A percentile compares a stretch with the other conserved stretches of the same genome.
These are phyloP conservation scores for Podarcis lilfordi DNA, from an alignment of 2,797 vertebrate species.

Conservation along the genomic window DNA sequence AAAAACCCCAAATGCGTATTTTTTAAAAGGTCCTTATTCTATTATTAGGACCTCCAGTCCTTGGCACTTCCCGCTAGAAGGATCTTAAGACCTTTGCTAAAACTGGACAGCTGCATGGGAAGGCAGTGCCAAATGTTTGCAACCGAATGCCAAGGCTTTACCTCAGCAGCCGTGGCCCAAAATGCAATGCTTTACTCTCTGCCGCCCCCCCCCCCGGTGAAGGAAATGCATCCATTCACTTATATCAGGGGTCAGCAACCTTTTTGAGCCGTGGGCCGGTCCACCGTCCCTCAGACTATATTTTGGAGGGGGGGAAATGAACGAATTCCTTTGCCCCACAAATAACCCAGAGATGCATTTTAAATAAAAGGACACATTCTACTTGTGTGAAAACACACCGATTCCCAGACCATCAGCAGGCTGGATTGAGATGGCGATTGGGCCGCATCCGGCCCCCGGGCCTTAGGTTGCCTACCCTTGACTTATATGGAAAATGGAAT, in stretches of 20 bases:
- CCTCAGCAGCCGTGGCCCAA: neutral
- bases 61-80: neutral
- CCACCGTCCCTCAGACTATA: no score
- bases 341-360: no score
- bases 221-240: neutral
- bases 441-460: no score
- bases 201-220: neutral
- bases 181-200: neutral
- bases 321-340: no score
- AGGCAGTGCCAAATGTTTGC: no score
- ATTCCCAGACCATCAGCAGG: rapidly evolving
- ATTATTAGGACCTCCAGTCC: neutral
- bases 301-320: no score
- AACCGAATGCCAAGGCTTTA: neutral
- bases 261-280: no score
- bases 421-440: no score
- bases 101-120: neutral
- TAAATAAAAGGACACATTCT: no score
- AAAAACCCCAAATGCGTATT: neutral
- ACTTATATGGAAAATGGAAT: neutral
- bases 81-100: neutral
- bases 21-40: neutral
- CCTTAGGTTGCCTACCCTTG: no score
- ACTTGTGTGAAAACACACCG: no score
- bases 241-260: no score